Evolutionary conservation across 2,113 vertebrate species (phyloP).

Genomic region (human): DNA sequence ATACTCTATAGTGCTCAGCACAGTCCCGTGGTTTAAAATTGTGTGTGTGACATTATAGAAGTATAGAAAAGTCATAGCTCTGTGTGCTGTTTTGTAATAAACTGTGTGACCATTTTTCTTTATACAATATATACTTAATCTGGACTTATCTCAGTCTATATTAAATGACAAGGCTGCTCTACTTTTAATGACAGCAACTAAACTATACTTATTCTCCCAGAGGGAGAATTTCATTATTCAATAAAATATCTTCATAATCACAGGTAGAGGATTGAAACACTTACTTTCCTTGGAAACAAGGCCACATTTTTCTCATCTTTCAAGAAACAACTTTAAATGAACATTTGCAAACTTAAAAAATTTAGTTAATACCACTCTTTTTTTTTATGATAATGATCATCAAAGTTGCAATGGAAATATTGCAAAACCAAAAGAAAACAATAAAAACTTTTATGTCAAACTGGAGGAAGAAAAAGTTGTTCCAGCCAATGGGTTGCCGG

Average conservation of each 20-base stretch:
- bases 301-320: slow-evolving; percentile 48
- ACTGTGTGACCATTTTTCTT: not conserved
- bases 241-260: slow-evolving; percentile 36
- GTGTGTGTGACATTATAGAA: not conserved
- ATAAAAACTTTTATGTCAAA: slow-evolving; percentile 36
- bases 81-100: not conserved
- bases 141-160: slow-evolving; percentile 35
- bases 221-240: too few relatives aligned
- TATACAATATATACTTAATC: not conserved
- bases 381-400: slow-evolving; percentile 41
- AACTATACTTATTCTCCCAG: not conserved
- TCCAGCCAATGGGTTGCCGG: not conserved
- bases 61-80: not conserved
- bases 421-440: not conserved
- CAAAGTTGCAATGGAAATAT: slow-evolving; percentile 40
- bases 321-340: slow-evolving; percentile 62
- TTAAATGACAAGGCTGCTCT: slow-evolving; percentile 47
- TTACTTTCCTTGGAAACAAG: slow-evolving; percentile 51
- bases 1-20: not conserved
- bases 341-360: slow-evolving; percentile 55
- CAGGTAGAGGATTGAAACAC: slow-evolving; percentile 59
- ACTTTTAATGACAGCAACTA: slow-evolving; percentile 10
- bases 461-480: not conserved
- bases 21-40: not conserved
- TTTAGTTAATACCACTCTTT: slow-evolving; percentile 33